Conservation (phyloP, 2,888 invertebrate species). For the Metalampra italica region DNA sequence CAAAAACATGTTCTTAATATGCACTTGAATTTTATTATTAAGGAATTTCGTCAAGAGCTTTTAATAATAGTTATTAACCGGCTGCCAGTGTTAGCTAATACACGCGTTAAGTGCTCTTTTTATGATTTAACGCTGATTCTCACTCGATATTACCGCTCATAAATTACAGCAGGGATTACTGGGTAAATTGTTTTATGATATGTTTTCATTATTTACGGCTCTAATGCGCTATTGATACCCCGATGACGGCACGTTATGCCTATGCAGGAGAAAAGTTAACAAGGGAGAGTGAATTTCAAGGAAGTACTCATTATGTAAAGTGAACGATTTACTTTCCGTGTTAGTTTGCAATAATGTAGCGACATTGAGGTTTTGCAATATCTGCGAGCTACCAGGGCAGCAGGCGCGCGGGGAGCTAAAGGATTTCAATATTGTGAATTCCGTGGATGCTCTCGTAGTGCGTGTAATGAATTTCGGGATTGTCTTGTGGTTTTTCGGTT, state of each 20-base stretch:
- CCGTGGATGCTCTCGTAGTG: conserved; percentile 63
- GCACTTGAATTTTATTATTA: conserved; percentile 51
- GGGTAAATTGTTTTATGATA: conserved; percentile 71
- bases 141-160: conserved; percentile 60
- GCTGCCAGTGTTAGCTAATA: conserved; percentile 68
- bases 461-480: conserved; percentile 76
- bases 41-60: conserved; percentile 62
- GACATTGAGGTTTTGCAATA: conserved; percentile 47
- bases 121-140: conserved; percentile 73
- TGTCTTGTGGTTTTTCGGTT: conserved; percentile 73
- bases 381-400: conserved; percentile 31
- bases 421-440: conserved; percentile 78
- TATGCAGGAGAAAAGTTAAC: conserved; percentile 3
- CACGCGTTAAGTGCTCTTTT: conserved; percentile 66
- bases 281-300: no score
- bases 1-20: conserved; percentile 31
- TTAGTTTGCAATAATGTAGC: conserved; percentile 49
- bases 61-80: conserved; percentile 75
- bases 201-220: conserved; percentile 53
- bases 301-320: conserved; percentile 35
- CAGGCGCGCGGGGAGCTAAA: conserved; percentile 25
- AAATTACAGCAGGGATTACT: conserved; percentile 63
- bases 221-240: conserved; percentile 23
- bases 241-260: conserved; percentile 22
- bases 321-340: conserved; percentile 55